Evolutionary conservation across 2,113 vertebrate genomes (phyloP).

Genomic region (Rhabdomys dilectus): DNA sequence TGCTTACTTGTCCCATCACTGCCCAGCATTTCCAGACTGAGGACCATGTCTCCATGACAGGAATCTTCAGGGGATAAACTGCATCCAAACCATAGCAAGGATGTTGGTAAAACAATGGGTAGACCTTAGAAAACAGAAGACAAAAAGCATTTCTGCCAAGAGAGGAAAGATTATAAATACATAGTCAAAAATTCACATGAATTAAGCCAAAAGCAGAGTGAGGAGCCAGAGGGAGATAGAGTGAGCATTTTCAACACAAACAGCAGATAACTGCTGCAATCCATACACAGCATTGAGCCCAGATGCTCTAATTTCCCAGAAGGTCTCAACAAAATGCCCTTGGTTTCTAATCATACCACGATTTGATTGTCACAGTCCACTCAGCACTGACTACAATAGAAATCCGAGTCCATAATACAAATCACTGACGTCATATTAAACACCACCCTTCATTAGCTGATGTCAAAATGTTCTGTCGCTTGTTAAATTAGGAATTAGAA

Average conservation of each 20-base stretch:
- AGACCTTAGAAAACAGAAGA: constrained; percentile 16
- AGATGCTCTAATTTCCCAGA: constrained; percentile 22
- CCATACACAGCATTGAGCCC: not conserved
- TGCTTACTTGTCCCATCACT: not conserved
- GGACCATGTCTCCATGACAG: not conserved
- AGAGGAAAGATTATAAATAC: not conserved
- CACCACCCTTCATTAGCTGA: constrained; percentile 62
- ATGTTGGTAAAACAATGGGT: not conserved
- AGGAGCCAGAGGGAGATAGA: too few species aligned
- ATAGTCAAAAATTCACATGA: not conserved
- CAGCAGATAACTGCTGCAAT: not conserved
- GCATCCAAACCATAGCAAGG: not conserved
- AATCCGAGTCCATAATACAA: constrained; percentile 26
- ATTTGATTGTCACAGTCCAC: constrained; percentile 6
- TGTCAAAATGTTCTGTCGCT: constrained; percentile 60
- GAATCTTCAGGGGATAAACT: not conserved
- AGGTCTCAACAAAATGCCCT: not conserved
- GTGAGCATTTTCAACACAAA: constrained; percentile 31
- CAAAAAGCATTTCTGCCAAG: not conserved
- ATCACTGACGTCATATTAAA: constrained; percentile 46
- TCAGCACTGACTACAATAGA: constrained; percentile 6
- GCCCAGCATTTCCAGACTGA: too few species aligned
- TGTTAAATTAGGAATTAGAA: constrained; percentile 76
- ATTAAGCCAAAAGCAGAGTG: not conserved
- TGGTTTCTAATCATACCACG: not conserved